These are phyloP conservation scores for Uromys caudimaculatus DNA, from an alignment of 2,797 vertebrate genomes.

Conservation along the genomic window DNA sequence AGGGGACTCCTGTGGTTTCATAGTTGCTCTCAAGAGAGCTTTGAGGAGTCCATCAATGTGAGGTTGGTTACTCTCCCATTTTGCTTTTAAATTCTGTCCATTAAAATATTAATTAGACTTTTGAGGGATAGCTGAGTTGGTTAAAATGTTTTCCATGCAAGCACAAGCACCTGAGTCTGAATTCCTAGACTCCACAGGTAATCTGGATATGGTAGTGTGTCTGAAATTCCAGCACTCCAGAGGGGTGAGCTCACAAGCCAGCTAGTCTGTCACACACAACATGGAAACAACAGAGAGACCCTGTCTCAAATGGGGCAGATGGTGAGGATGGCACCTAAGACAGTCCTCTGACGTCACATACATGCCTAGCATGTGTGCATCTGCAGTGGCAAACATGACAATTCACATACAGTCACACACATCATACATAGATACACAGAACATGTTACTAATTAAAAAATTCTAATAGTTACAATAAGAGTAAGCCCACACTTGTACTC, in stretches of 20 bases:
- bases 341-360: too few relatives aligned
- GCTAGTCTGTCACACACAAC: background rate
- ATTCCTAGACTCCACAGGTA: background rate
- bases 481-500: background rate
- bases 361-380: background rate
- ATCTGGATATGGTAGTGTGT: background rate
- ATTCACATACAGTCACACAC: background rate
- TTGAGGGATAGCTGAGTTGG: background rate
- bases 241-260: background rate
- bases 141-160: background rate
- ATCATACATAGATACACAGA: background rate
- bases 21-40: background rate
- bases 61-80: conserved; percentile 3
- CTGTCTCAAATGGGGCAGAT: too few relatives aligned
- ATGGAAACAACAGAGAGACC: background rate
- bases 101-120: conserved; percentile 13
- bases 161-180: background rate
- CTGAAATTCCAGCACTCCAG: background rate
- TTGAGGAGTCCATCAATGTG: background rate
- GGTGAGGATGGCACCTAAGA: background rate
- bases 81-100: conserved; percentile 34
- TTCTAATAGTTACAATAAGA: background rate
- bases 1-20: background rate
- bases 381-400: background rate
- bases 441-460: background rate